Evolutionary conservation across 2,888 invertebrate genomes (phyloP), one percentile per base, ranked within the genome.

Genomic region (Fabriciana adippe): DNA sequence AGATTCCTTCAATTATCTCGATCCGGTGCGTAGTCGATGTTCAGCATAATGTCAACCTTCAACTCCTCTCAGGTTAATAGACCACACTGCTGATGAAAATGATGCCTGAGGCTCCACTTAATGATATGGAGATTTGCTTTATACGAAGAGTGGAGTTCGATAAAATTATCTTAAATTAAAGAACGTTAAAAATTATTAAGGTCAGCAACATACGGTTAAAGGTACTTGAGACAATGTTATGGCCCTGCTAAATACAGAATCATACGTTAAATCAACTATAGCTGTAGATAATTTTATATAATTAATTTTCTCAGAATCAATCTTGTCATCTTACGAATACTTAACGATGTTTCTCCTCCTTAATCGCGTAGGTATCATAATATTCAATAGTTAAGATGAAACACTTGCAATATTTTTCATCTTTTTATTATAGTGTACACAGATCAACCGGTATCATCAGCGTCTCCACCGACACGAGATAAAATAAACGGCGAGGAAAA

Each of bases 381-480:
- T n/a, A 15, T 53, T 41, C 35, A 41, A 41, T 41, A 41, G 35
- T 41, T 41, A 41, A 41, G 35, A 11, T 41, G 35, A 41, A 41
- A 41, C 11, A 41, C 35, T 41, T 41, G 11, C 35, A 41, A 41
- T 41, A 41, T 41, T 8, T 41, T 41, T 41, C 35, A 41, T 8
- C 2, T 41, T 41, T 2, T 41, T 41, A 41, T 41, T 11, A 41
- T 86, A 94, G 93, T 94, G 72, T 95, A 95, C 85, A 94, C 93
- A 26, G 95, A 95, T 82, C 95, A 95, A 83, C 95, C 95, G 26
- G 94, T 95, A 55, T 96, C 95, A 68, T 96, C 96, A 69, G 96
- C 96, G 50, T 96, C 96, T 4, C 96, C 96, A 57, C 96, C 96
- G 55, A 96, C 96, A 26, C 90, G 96, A 72, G 96, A 96, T 87